Conservation (phyloP, 2,797 vertebrate genomes). For the Sternarchorhynchus goeldii region DNA sequence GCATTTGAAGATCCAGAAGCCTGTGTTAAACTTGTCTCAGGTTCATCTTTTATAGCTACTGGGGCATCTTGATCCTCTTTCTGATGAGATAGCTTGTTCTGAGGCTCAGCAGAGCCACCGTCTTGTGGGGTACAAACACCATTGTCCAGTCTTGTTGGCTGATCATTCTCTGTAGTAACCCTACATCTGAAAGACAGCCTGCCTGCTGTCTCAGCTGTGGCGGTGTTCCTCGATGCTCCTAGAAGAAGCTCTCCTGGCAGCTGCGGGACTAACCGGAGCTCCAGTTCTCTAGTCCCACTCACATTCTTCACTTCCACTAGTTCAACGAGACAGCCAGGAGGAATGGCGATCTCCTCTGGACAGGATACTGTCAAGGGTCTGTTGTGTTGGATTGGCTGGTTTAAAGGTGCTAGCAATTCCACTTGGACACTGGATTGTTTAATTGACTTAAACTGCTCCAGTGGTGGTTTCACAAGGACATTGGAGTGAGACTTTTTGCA, state of each 20-base stretch:
- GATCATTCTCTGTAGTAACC: constrained; percentile 52
- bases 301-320: constrained; percentile 90
- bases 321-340: constrained; percentile 90
- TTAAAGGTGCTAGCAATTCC: constrained; percentile 80
- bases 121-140: constrained; percentile 57
- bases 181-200: constrained; percentile 65
- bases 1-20: constrained; percentile 46
- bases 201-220: constrained; percentile 48
- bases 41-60: constrained; percentile 62
- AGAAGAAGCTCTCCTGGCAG: constrained; percentile 64
- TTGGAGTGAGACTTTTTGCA: constrained; percentile 58
- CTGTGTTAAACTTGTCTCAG: constrained; percentile 32
- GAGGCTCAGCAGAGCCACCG: constrained; percentile 55
- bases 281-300: constrained; percentile 87
- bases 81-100: constrained; percentile 46
- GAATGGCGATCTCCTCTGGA: constrained; percentile 87
- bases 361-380: constrained; percentile 88
- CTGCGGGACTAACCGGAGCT: constrained; percentile 82
- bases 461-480: constrained; percentile 4
- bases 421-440: constrained; percentile 72
- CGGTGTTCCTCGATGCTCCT: constrained; percentile 59
- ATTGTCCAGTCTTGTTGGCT: constrained; percentile 56
- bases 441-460: constrained; percentile 17
- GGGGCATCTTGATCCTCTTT: constrained; percentile 45
- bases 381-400: constrained; percentile 82